Base-by-base conservation (phyloP, 1,140 invertebrate genomes). In the Catajapyx aquilonaris region DNA sequence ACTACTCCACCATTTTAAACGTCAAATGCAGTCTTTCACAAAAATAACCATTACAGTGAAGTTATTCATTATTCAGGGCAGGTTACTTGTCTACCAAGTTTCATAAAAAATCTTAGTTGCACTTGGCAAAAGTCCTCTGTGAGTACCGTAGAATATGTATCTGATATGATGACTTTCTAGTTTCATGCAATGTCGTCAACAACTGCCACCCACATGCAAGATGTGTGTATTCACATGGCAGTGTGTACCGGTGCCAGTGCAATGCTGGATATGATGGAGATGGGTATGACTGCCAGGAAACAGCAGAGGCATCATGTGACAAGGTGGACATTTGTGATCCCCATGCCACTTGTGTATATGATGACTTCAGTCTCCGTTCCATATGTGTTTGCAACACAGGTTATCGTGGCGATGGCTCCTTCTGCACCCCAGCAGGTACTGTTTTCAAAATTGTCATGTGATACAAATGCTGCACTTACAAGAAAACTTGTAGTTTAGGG, bases 341-440 rank as follows among this genome's bases (percentile, higher is more conserved):
- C 0, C 69, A 87, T 50, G 81, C 83, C 13, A 62, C 60, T 18
- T 90, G 85, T 53, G 52, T 64, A 5, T 71, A 68, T 37, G 66
- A 74, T 37, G 71, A 74, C 5, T 49, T 62, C 7, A 44, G 64
- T 10, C 64, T 64, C n/a, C 66, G 65, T 34, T 68, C 68, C 35
- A 67, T 66, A 32, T 93, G 87, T 54, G 62, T 76, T 13, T 91
- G 86, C 52, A 69, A 75, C 40, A 50, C 64, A 11, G 83, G 83
- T 37, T 91, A 71, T 53, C 63, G 68, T 34, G 84, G 84, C 34
- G 77, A 86, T 52, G 85, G 83, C 30, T 68, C 64, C 34, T 56
- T 57, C 1, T 87, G 81, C 52, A 59, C 57, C 41, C 52, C 65
- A 31, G 58, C 64, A 53, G 65, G 67, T 71, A 53, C 53, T 52